A percentile compares a stretch with the other conserved stretches of the same genome.
Evolutionary conservation across 1,140 invertebrate species (phyloP).

Genomic region (Pteromalus puparum): DNA sequence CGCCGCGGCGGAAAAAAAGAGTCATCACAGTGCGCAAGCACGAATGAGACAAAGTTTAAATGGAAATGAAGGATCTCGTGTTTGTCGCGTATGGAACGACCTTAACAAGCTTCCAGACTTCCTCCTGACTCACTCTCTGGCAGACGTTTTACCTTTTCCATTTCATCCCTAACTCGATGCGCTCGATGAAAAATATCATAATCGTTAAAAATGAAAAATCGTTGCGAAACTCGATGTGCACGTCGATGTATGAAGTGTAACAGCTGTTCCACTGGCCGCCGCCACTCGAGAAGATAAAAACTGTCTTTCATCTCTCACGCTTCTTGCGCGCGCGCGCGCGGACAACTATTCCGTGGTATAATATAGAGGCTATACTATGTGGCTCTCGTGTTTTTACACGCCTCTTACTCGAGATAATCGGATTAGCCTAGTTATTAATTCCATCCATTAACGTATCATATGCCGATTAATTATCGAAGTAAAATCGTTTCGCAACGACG

Average conservation of each 20-base stretch:
- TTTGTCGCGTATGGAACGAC: not conserved
- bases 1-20: not conserved
- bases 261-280: not conserved
- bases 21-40: not conserved
- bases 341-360: not conserved
- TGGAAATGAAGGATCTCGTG: conserved; percentile 21
- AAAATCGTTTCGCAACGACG: not conserved
- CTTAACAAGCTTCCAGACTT: not conserved
- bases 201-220: conserved; percentile 13
- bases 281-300: conserved; percentile 28
- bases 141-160: not conserved
- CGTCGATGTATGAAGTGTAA: not conserved
- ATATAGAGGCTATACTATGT: not conserved
- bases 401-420: not conserved
- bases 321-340: not conserved
- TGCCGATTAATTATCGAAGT: not conserved
- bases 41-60: not conserved
- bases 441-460: not conserved
- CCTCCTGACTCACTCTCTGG: not conserved
- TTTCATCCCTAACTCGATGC: not conserved
- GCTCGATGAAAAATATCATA: not conserved
- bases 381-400: not conserved
- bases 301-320: conserved; percentile 25
- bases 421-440: not conserved
- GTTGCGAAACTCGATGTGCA: not conserved